Percentiles rank a stretch among this genome's conserved stretches.
Conservation (phyloP, 2,797 vertebrate species). For the Poecilia velifera region DNA sequence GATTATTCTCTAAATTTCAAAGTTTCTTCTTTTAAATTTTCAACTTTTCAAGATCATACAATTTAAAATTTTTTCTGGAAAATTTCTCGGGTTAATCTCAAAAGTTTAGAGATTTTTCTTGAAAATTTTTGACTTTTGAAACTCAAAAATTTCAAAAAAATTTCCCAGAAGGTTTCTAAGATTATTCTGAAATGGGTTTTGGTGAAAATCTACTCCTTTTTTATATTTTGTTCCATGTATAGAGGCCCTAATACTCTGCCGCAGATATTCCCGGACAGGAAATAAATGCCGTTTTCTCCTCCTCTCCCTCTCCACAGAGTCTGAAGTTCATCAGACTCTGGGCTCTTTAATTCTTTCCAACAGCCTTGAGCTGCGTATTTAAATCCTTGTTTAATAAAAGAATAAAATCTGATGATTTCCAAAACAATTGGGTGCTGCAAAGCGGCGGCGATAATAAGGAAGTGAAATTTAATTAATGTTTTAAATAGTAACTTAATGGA, state of each 20-base stretch:
- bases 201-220: too few relatives aligned
- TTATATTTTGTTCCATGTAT: too few relatives aligned
- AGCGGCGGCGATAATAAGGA: slow-evolving; percentile 1
- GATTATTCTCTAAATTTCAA: too few relatives aligned
- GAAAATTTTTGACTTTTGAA: too few relatives aligned
- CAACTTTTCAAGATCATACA: too few relatives aligned
- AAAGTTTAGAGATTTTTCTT: background rate
- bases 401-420: slow-evolving; percentile 5
- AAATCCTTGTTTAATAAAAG: background rate
- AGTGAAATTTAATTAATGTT: slow-evolving; percentile 35
- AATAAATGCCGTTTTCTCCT: slow-evolving; percentile 8
- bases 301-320: background rate
- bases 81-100: background rate
- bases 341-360: background rate
- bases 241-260: too few relatives aligned
- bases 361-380: background rate
- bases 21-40: too few relatives aligned
- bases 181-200: too few relatives aligned
- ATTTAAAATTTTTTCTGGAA: too few relatives aligned
- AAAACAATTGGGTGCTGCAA: slow-evolving; percentile 2
- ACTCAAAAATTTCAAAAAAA: too few relatives aligned
- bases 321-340: background rate
- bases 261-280: slow-evolving; percentile 4
- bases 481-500: slow-evolving; percentile 43
- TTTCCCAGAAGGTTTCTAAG: too few relatives aligned